Percentiles rank a stretch among this genome's conserved stretches.
These are phyloP conservation scores for Agrotis ipsilon DNA, from an alignment of 2,888 invertebrate species.

Conservation along the genomic window DNA sequence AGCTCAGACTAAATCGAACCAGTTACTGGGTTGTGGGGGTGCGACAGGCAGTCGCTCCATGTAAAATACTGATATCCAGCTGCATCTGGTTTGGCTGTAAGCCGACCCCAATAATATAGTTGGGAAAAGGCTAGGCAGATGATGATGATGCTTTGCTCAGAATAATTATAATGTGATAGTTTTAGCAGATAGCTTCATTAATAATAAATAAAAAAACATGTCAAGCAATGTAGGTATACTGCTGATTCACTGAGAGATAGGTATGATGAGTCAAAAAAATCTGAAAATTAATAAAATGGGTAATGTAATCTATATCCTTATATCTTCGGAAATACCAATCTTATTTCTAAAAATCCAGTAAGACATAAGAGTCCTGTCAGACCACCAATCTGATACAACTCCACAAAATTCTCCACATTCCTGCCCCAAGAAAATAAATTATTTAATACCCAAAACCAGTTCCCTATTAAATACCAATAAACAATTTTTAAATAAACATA, in stretches of 20 bases:
- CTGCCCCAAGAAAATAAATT: constrained; percentile 72
- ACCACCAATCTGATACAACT: constrained; percentile 52
- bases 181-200: constrained; percentile 7
- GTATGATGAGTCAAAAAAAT: no score
- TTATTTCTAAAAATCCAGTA: constrained; percentile 47
- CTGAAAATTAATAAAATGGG: no score
- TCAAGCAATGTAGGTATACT: neutral
- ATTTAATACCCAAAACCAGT: constrained; percentile 57
- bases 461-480: constrained; percentile 86
- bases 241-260: neutral
- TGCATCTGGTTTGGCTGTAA: no score
- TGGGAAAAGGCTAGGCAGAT: no score
- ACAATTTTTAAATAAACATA: constrained; percentile 84
- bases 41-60: no score
- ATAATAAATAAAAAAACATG: neutral
- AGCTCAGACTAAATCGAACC: neutral
- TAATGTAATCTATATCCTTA: neutral
- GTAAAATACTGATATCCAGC: no score
- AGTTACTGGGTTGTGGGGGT: no score
- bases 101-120: no score
- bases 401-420: constrained; percentile 68
- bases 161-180: neutral
- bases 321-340: constrained; percentile 31
- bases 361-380: constrained; percentile 58
- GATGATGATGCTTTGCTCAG: neutral